phyloP scores from a whole-genome alignment of 2,797 vertebrate species.

The Lacerta bilineata region DNA sequence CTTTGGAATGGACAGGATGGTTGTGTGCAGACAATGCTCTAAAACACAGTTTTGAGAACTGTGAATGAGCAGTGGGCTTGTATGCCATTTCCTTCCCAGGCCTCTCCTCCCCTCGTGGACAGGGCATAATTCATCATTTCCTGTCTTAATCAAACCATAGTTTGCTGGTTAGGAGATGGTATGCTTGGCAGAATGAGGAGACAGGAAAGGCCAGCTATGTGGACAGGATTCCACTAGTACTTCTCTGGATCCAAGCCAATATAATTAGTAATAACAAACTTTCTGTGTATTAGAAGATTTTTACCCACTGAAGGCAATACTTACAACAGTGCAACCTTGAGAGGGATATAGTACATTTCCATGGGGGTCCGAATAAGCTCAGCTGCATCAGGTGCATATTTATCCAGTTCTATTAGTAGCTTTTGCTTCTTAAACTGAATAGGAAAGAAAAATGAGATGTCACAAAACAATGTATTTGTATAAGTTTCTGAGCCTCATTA shows the following conservation, averaged over 20 bases:
- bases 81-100: too few species aligned
- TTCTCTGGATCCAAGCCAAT: neutral
- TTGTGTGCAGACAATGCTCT: too few species aligned
- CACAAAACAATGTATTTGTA: neutral
- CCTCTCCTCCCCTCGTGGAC: too few species aligned
- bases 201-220: neutral
- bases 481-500: neutral
- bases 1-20: too few species aligned
- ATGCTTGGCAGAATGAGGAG: neutral
- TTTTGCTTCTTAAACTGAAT: slow-evolving; percentile 96
- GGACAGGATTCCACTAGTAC: neutral
- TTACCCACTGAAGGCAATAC: slow-evolving; percentile 64
- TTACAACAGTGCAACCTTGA: slow-evolving; percentile 96
- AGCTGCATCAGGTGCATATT: slow-evolving; percentile 90
- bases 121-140: too few species aligned
- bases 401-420: slow-evolving; percentile 90
- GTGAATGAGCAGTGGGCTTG: too few species aligned
- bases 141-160: too few species aligned
- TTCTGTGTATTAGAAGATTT: neutral
- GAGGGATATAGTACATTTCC: slow-evolving; percentile 94
- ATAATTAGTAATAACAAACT: neutral
- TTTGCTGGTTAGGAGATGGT: neutral
- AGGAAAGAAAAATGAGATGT: slow-evolving; percentile 49
- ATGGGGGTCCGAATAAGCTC: slow-evolving; percentile 94
- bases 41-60: too few species aligned